Conservation (phyloP, 2,113 vertebrate genomes). For the Hystrix brachyura region DNA sequence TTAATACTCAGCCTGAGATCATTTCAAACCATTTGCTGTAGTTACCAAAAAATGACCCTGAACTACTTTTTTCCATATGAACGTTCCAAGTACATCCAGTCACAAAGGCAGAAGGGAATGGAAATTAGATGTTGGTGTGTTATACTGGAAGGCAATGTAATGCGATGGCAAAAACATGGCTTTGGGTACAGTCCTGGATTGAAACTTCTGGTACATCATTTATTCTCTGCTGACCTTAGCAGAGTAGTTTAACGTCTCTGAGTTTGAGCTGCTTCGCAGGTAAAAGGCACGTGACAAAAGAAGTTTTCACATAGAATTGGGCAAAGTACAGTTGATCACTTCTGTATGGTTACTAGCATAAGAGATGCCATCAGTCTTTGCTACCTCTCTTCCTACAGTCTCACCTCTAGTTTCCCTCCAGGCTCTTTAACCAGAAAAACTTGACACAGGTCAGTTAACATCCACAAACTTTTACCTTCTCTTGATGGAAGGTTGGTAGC, state of each 20-base stretch:
- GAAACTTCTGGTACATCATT: conserved; percentile 9
- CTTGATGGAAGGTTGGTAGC: not conserved
- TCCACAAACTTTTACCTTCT: not conserved
- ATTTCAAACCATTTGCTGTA: conserved; percentile 50
- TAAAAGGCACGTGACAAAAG: not conserved
- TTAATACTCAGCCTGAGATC: conserved; percentile 33
- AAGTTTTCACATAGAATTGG: not conserved
- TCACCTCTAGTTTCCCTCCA: not conserved
- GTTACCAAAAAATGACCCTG: conserved; percentile 34
- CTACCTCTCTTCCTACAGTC: not conserved
- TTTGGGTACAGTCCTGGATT: conserved; percentile 46
- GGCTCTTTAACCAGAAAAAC: not conserved
- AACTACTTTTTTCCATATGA: conserved; percentile 11
- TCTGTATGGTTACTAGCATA: not conserved
- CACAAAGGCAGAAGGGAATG: conserved; percentile 1
- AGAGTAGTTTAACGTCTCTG: not conserved
- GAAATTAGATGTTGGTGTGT: not conserved
- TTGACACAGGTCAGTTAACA: not conserved
- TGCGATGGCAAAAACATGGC: not conserved
- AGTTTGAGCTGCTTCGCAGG: conserved; percentile 5
- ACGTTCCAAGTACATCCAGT: conserved; percentile 25
- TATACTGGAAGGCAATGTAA: not conserved
- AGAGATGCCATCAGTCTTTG: not conserved
- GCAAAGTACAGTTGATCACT: not conserved
- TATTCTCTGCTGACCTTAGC: not conserved